These are phyloP conservation scores for Melinaea marsaeus DNA, from an alignment of 2,888 invertebrate species.

Conservation along the genomic window DNA sequence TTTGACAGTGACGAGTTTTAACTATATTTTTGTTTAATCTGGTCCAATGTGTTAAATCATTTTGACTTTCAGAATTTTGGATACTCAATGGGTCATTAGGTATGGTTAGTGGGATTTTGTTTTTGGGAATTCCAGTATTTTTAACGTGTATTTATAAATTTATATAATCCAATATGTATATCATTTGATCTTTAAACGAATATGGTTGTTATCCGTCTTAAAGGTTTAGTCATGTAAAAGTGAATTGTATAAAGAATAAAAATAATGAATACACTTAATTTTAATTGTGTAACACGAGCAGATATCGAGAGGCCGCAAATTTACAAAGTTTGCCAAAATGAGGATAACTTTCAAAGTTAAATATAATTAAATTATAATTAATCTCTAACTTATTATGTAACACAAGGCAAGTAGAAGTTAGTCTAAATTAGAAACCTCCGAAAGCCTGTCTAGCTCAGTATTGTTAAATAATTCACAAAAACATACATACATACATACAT, in stretches of 20 bases:
- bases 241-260: neutral
- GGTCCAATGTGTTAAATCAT: slow-evolving; percentile 10
- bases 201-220: too few species aligned
- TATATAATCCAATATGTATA: neutral
- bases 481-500: too few species aligned
- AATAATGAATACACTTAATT: neutral
- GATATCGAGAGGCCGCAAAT: neutral
- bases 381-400: neutral
- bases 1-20: slow-evolving; percentile 42
- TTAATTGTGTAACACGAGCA: neutral
- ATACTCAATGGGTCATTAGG: slow-evolving; percentile 26
- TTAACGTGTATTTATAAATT: neutral
- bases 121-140: slow-evolving; percentile 21
- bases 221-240: too few species aligned
- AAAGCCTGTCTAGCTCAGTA: too few species aligned
- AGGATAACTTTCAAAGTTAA: neutral
- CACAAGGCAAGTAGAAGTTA: neutral
- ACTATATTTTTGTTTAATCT: slow-evolving; percentile 26
- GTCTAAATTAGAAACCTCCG: neutral
- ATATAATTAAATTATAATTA: slow-evolving; percentile 1
- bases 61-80: slow-evolving; percentile 15
- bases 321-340: neutral
- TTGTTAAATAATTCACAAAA: too few species aligned
- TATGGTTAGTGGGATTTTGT: slow-evolving; percentile 22
- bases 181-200: too few species aligned